phyloP scores from a whole-genome alignment of 35 echinoderm and acorn worm genomes.

The Amphiura filiformis region DNA sequence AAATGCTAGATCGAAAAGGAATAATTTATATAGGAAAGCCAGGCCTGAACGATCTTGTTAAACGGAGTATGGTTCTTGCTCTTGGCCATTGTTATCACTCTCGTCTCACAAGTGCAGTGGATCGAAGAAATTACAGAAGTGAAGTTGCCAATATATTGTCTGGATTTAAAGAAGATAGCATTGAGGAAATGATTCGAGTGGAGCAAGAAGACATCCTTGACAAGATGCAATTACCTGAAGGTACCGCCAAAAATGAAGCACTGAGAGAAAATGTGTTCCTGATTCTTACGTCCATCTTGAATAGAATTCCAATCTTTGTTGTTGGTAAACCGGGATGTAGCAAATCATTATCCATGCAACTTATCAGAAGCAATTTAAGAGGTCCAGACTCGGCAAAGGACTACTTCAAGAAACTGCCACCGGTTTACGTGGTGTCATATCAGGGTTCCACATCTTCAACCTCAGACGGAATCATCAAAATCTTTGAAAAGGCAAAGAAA shows the following conservation, averaged over 20 bases:
- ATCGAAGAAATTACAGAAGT: not conserved
- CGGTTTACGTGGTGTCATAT: slow-evolving; percentile 35
- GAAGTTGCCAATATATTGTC: not conserved
- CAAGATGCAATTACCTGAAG: slow-evolving; percentile 20
- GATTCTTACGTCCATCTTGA: slow-evolving; percentile 14
- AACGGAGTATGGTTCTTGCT: slow-evolving; percentile 15
- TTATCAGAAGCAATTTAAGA: slow-evolving; percentile 29
- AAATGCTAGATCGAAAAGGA: slow-evolving; percentile 5
- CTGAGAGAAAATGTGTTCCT: slow-evolving; percentile 36
- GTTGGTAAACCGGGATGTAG: slow-evolving; percentile 49
- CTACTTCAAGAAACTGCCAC: slow-evolving; percentile 26
- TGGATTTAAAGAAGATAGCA: not conserved
- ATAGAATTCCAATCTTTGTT: slow-evolving; percentile 31
- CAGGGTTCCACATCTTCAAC: slow-evolving; percentile 40
- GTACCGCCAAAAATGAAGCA: slow-evolving; percentile 30
- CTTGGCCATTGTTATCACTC: slow-evolving; percentile 39
- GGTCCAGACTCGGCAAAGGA: slow-evolving; percentile 18
- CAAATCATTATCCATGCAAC: slow-evolving; percentile 47
- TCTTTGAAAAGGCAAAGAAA: slow-evolving; percentile 39
- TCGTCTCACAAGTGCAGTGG: not conserved
- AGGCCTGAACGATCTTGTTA: not conserved
- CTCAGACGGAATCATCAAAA: slow-evolving; percentile 43
- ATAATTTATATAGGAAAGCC: not conserved
- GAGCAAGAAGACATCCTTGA: slow-evolving; percentile 34
- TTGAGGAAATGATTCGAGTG: slow-evolving; percentile 1